A percentile compares a stretch with the other conserved stretches of the same genome.
Evolutionary conservation across 2,113 vertebrate genomes (phyloP).

Genomic region (Neomonachus schauinslandi): DNA sequence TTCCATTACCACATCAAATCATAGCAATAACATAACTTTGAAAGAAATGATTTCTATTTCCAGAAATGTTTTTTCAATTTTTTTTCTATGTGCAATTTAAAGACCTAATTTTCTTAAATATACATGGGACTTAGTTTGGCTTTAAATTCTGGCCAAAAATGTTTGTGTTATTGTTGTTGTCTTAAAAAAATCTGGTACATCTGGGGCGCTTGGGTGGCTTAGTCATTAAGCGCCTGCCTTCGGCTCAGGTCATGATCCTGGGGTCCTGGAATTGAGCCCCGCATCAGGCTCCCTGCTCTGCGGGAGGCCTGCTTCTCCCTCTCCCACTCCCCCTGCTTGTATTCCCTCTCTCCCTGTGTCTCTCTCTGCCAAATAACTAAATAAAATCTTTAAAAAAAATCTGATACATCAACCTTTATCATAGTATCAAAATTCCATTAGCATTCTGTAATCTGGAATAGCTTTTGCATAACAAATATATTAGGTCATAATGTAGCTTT

Average conservation of each 20-base stretch:
- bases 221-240: too few species aligned
- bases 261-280: too few species aligned
- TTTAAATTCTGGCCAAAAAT: not conserved
- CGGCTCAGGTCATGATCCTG: too few species aligned
- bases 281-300: too few species aligned
- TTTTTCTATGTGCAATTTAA: not conserved
- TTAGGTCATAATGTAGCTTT: not conserved
- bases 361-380: too few species aligned
- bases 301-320: too few species aligned
- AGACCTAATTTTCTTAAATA: not conserved
- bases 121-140: not conserved
- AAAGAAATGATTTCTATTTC: not conserved
- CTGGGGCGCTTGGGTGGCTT: too few species aligned
- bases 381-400: not conserved
- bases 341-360: too few species aligned
- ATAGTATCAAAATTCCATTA: not conserved
- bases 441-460: not conserved
- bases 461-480: not conserved
- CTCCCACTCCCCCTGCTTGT: too few species aligned
- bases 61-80: not conserved
- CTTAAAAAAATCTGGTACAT: not conserved
- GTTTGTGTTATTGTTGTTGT: not conserved
- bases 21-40: not conserved
- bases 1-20: not conserved
- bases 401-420: not conserved